phyloP scores from a whole-genome alignment of 1,140 invertebrate species.

The Coenobita brevimanus region DNA sequence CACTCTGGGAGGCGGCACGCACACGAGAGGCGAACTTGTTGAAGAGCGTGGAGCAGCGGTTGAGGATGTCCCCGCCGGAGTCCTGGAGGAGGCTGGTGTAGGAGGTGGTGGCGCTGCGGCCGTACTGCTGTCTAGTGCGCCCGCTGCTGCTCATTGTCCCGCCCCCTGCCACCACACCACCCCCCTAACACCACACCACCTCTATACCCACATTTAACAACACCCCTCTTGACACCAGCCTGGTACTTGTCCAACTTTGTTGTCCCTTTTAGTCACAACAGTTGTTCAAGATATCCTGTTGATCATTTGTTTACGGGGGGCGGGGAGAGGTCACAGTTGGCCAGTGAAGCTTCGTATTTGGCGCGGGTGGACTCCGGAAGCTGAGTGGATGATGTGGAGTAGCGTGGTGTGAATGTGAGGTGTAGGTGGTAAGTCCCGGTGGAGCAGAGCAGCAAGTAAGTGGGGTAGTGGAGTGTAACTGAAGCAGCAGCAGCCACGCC shows the following conservation, averaged over 20 bases:
- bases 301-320: conserved; percentile 39
- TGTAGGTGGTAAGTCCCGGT: neutral
- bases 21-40: conserved; percentile 68
- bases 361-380: neutral
- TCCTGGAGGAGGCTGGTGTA: conserved; percentile 65
- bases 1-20: conserved; percentile 61
- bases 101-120: conserved; percentile 69
- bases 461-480: conserved; percentile 58
- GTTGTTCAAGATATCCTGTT: conserved; percentile 32
- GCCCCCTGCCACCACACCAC: conserved; percentile 26
- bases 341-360: neutral
- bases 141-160: conserved; percentile 48
- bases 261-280: neutral
- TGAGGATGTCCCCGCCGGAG: conserved; percentile 67
- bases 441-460: conserved; percentile 58
- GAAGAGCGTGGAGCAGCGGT: conserved; percentile 67
- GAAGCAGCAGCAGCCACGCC: conserved; percentile 38
- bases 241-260: conserved; percentile 44
- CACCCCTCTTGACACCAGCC: conserved; percentile 22
- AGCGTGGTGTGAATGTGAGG: too few species aligned
- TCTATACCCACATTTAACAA: conserved; percentile 49
- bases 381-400: too few species aligned
- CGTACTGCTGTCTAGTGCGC: conserved; percentile 67
- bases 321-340: neutral
- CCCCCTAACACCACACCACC: conserved; percentile 34